phyloP scores from a whole-genome alignment of 1,140 invertebrate genomes.

The Protaetia brevitarsis region DNA sequence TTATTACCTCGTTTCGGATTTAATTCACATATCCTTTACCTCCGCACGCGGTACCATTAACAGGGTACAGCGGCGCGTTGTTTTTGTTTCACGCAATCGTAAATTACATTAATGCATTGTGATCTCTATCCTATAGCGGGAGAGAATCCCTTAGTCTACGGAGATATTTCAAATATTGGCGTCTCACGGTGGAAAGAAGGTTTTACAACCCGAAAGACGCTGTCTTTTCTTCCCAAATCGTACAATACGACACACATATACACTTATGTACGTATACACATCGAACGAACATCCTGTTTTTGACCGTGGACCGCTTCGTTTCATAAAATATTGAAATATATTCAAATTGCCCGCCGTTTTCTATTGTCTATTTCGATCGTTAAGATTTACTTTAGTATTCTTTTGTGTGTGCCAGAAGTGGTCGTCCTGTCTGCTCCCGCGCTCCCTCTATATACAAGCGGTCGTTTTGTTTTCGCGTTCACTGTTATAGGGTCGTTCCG shows the following conservation, averaged over 20 bases:
- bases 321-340: conserved; percentile 18
- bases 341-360: conserved; percentile 15
- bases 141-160: background rate
- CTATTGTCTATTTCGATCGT: conserved; percentile 14
- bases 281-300: background rate
- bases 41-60: background rate
- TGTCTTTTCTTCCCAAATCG: too few species aligned
- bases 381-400: conserved; percentile 17
- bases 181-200: background rate
- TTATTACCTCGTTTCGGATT: conserved; percentile 30
- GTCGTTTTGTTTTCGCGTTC: conserved; percentile 8
- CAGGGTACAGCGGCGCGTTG: conserved; percentile 3
- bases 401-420: conserved; percentile 8
- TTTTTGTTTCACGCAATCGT: conserved; percentile 23
- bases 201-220: background rate
- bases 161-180: conserved; percentile 17
- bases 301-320: background rate
- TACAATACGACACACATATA: too few species aligned
- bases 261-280: too few species aligned
- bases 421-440: background rate
- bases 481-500: background rate
- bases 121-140: conserved; percentile 17
- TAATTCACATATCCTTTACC: conserved; percentile 26
- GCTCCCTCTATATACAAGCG: too few species aligned
- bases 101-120: conserved; percentile 30